phyloP scores from a whole-genome alignment of 2,888 invertebrate species.

The Vesta saturnalis region DNA sequence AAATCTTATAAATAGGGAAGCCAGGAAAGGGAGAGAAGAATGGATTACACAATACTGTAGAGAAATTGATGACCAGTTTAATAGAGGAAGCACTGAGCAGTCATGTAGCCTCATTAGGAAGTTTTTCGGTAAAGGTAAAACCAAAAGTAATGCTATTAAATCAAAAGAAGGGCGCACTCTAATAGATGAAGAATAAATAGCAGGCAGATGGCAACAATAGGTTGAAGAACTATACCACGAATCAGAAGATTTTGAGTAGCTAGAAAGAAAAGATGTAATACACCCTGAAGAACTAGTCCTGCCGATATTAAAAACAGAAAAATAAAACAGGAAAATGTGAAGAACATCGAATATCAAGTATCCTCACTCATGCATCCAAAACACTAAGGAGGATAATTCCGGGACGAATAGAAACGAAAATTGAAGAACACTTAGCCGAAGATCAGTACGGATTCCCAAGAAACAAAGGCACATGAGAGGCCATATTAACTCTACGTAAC shows the following conservation, averaged over 20 bases:
- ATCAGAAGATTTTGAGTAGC: neutral
- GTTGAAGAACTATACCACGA: neutral
- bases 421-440: neutral
- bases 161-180: too few species aligned
- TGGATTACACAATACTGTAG: slow-evolving; percentile 3
- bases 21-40: slow-evolving; percentile 1
- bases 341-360: too few species aligned
- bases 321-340: slow-evolving; percentile 7
- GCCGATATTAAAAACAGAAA: slow-evolving; percentile 7
- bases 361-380: too few species aligned
- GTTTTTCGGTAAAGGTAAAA: slow-evolving; percentile 2
- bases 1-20: neutral
- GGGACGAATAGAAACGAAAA: too few species aligned
- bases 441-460: neutral
- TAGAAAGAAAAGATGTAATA: too few species aligned
- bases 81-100: slow-evolving; percentile 1
- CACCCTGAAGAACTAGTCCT: too few species aligned
- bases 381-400: slow-evolving; percentile 9
- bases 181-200: slow-evolving; percentile 7
- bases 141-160: slow-evolving; percentile 12
- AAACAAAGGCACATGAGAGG: neutral
- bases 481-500: neutral
- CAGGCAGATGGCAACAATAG: too few species aligned
- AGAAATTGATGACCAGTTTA: too few species aligned
- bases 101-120: neutral